Evolutionary conservation across 2,797 vertebrate genomes (phyloP), one percentile per base, ranked within the genome.

Genomic region (Sebastes jordani): DNA sequence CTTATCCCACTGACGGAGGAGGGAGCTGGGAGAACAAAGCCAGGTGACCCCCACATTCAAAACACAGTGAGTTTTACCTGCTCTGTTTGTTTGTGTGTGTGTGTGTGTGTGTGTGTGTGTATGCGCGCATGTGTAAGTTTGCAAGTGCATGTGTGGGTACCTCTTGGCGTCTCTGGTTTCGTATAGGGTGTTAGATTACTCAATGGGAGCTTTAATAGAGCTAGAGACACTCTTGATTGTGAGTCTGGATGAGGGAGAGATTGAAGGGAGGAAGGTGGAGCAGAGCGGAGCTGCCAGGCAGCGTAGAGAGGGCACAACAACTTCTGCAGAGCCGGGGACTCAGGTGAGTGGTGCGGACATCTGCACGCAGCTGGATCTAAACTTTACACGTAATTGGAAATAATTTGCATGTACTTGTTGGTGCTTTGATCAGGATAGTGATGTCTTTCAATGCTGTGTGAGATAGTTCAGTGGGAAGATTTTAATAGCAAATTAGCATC

Each of bases 171-270:
- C 93, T 96, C 94, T 92, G 82, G 94, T 96, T 96, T 95, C 95
- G 71, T 80, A 79, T 76, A 75, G 78, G 91, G 94, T 95, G 81
- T 97, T 94, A 86, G 88, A 93, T 97, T 96, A 96, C 95, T 88
- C 88, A 87, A 88, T 92, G 90, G 93, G 90, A 94, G 95, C 94
- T 95, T 96, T 94, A 95, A 94, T 95, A 95, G 94, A 91, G 93
- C 90, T 74, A 82, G 77, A 87, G 89, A 89, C 94, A 91, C 90
- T 94, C 93, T 95, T 95, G 94, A 95, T 95, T 95, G 93, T 94
- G 92, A 91, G 91, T 87, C 86, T 90, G 91, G 81, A 88, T 85
- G 88, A 93, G 89, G 63, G 81, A 91, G 88, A 84, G 80, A 83
- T 89, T 88, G 90, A 86, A 83, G 88, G 74, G 74, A 88, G 80